phyloP scores from a whole-genome alignment of 2,888 invertebrate genomes.

The Tribolium freemani region DNA sequence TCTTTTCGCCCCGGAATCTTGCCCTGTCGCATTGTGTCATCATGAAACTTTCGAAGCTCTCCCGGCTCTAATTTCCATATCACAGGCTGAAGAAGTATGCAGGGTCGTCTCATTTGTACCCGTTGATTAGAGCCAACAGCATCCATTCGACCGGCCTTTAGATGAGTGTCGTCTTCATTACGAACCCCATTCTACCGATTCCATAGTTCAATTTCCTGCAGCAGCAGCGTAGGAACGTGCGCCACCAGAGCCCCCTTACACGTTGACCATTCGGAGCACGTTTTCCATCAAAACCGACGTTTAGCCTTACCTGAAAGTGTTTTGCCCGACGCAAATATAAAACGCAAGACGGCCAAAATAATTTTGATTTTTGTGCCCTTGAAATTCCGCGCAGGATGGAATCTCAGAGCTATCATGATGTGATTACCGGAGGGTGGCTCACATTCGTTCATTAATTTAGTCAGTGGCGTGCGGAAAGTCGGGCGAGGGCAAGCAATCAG shows the following conservation, averaged over 20 bases:
- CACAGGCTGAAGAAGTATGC: conserved; percentile 3
- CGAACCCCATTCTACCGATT: conserved; percentile 56
- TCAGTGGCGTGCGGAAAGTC: conserved; percentile 47
- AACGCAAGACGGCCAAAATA: background rate
- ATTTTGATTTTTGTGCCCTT: too few species aligned
- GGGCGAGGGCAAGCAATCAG: conserved; percentile 37
- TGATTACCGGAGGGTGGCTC: too few species aligned
- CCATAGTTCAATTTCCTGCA: conserved; percentile 61
- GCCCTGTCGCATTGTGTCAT: background rate
- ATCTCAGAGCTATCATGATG: too few species aligned
- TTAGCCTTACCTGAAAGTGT: conserved; percentile 57
- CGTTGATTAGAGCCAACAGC: conserved; percentile 57
- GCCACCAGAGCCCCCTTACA: conserved; percentile 12
- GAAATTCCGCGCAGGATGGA: too few species aligned
- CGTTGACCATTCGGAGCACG: conserved; percentile 56
- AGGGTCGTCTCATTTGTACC: conserved; percentile 52
- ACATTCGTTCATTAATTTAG: conserved; percentile 49
- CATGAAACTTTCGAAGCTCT: conserved; percentile 15
- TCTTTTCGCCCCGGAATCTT: background rate
- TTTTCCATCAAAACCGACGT: conserved; percentile 60
- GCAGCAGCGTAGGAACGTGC: conserved; percentile 5
- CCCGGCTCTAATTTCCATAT: conserved; percentile 27
- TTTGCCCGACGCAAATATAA: conserved; percentile 34
- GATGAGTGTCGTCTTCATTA: conserved; percentile 56
- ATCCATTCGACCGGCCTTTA: background rate